phyloP scores from a whole-genome alignment of 2,797 vertebrate genomes.

The Pelobates cultripes region DNA sequence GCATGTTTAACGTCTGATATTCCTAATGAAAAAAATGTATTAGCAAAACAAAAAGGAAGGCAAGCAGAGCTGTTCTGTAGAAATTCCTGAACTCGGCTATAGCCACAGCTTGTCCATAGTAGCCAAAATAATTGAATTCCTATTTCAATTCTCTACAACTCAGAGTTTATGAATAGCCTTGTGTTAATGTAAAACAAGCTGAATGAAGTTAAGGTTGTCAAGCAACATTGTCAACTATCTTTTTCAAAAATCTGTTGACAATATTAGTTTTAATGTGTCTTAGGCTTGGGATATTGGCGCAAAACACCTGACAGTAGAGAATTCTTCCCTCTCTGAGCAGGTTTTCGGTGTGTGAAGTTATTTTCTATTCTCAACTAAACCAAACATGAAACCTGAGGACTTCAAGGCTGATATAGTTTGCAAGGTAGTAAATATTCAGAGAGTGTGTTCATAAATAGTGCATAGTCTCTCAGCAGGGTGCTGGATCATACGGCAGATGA shows the following conservation, averaged over 20 bases:
- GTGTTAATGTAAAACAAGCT: too few species aligned
- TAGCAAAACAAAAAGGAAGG: too few species aligned
- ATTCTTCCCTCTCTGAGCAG: conserved; percentile 21
- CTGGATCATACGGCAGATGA: conserved; percentile 66
- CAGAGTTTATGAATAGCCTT: too few species aligned
- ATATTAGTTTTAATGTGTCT: background rate
- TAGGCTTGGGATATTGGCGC: background rate
- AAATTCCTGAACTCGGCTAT: too few species aligned
- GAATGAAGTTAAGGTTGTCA: too few species aligned
- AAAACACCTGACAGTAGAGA: background rate
- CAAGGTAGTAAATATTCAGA: conserved; percentile 67
- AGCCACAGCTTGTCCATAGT: too few species aligned
- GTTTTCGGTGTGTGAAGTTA: conserved; percentile 18
- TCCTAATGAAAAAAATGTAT: too few species aligned
- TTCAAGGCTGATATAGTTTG: conserved; percentile 50
- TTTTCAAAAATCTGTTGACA: background rate
- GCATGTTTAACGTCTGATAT: too few species aligned
- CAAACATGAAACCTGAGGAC: conserved; percentile 44
- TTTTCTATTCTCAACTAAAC: conserved; percentile 28
- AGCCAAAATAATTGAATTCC: too few species aligned
- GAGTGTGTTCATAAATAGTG: conserved; percentile 71
- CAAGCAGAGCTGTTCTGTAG: too few species aligned
- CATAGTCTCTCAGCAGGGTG: conserved; percentile 67
- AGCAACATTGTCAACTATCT: too few species aligned
- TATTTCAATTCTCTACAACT: too few species aligned